A percentile compares a stretch with the other conserved stretches of the same genome.
Evolutionary conservation across 2,113 vertebrate genomes (phyloP).

Genomic region (Rhizomys pruinosus): DNA sequence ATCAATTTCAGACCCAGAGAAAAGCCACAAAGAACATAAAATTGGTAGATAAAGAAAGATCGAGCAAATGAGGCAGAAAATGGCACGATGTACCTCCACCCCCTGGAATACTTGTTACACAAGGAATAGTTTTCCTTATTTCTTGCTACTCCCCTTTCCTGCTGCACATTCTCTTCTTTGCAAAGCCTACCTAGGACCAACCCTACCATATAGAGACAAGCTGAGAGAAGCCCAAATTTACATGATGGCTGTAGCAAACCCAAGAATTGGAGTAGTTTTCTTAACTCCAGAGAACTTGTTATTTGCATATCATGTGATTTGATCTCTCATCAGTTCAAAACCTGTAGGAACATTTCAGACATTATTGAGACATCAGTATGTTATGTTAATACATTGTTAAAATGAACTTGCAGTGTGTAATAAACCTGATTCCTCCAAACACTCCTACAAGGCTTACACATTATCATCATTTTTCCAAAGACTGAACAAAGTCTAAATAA

Average conservation of each 20-base stretch:
- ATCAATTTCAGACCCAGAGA: background rate
- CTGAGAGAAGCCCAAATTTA: background rate
- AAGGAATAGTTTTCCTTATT: no score
- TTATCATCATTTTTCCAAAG: background rate
- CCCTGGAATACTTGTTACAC: background rate
- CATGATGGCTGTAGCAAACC: background rate
- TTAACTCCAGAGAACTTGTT: conserved; percentile 16
- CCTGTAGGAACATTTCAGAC: background rate
- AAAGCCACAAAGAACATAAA: background rate
- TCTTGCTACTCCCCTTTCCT: background rate
- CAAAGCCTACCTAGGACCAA: background rate
- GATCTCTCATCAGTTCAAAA: background rate
- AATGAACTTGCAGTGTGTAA: background rate
- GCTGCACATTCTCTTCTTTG: background rate
- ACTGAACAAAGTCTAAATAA: background rate
- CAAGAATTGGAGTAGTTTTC: background rate
- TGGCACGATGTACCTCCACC: background rate
- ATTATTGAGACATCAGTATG: background rate
- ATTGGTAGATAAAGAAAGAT: background rate
- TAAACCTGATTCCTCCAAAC: conserved; percentile 23
- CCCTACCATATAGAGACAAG: rapidly evolving
- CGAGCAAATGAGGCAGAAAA: background rate
- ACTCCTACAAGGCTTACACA: background rate
- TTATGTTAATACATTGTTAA: background rate
- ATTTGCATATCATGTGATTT: background rate